Evolutionary conservation across 1,140 invertebrate species (phyloP).

Genomic region (Drosophila repleta): DNA sequence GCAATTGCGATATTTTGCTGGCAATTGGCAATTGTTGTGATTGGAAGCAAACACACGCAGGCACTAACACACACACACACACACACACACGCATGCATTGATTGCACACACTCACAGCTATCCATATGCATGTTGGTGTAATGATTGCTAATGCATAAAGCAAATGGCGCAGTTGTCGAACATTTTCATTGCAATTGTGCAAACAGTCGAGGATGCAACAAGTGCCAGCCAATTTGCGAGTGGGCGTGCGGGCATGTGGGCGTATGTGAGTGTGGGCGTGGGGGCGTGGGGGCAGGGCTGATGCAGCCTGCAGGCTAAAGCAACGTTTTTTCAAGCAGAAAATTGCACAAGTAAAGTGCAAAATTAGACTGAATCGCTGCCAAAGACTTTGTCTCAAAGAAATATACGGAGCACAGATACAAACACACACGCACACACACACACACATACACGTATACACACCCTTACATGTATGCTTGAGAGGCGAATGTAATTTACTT

Average conservation of each 20-base stretch:
- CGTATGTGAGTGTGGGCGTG: neutral
- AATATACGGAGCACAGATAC: slow-evolving; percentile 27
- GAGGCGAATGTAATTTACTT: slow-evolving; percentile 53
- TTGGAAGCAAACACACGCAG: slow-evolving; percentile 47
- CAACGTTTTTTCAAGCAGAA: slow-evolving; percentile 49
- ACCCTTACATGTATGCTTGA: slow-evolving; percentile 1
- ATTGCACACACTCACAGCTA: slow-evolving; percentile 13
- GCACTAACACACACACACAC: slow-evolving; percentile 21
- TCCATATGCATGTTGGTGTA: slow-evolving; percentile 33
- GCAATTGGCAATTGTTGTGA: slow-evolving; percentile 61
- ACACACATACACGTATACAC: slow-evolving; percentile 5
- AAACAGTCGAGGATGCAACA: slow-evolving; percentile 50
- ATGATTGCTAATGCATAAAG: slow-evolving; percentile 59
- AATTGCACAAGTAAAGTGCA: slow-evolving; percentile 65
- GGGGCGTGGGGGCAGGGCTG: neutral
- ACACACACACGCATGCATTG: slow-evolving; percentile 22
- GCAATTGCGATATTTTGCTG: slow-evolving; percentile 59
- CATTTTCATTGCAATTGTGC: slow-evolving; percentile 58
- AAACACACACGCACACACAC: slow-evolving; percentile 12
- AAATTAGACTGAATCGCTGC: slow-evolving; percentile 48
- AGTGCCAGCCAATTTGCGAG: slow-evolving; percentile 50
- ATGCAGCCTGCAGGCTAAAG: slow-evolving; percentile 30
- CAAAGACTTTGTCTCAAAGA: slow-evolving; percentile 45
- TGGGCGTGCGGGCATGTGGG: neutral
- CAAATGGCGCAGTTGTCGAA: slow-evolving; percentile 56